Base-by-base conservation (phyloP, 2,888 invertebrate species). In the Heliconius charithonia region DNA sequence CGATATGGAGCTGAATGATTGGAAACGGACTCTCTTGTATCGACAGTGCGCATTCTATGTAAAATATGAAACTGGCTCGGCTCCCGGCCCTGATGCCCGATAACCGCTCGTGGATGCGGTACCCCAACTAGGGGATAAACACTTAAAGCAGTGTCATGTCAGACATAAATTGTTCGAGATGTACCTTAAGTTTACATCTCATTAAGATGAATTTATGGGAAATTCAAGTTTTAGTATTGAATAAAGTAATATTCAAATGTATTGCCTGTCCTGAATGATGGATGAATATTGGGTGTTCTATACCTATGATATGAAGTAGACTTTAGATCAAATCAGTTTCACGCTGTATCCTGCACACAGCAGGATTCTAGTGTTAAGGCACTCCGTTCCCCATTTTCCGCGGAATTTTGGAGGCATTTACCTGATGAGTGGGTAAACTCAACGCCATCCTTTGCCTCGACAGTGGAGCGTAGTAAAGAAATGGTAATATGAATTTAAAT, bases 1-100 rank as follows among this genome's bases (percentile, higher is more conserved):
- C 88, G 90, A 89, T 89, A 86, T 85, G 86, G 86, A 83, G 83
- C 85, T 90, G 93, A 93, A 92, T 94, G 94, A 94, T 94, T 92
- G 93, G 92, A 92, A 88, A 89, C 87, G 90, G 90, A 89, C 86
- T 86, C 86, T 87, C 85, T 85, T 84, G 88, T 90, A 92, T 91
- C 90, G 93, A 92, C 93, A 90, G 90, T 85, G 87, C 89, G 91
- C 92, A 93, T 95, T 94, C 93, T 94, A 94, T 95, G 94, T 93
- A 92, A 94, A 94, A 94, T 94, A 93, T 93, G 93, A 93, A 92
- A 89, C 90, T 87, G 88, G 87, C 82, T 76, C 82, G 82, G 85
- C 89, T 89, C 84, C 87, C 80, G 87, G 83, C 83, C 83, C 37
- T 74, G 82, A 82, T 82, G 81, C 51, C 77, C 67, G 75, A 70